These are phyloP conservation scores for Dasysyrphus albostriatus DNA, from an alignment of 2,888 invertebrate species.

Conservation along the genomic window DNA sequence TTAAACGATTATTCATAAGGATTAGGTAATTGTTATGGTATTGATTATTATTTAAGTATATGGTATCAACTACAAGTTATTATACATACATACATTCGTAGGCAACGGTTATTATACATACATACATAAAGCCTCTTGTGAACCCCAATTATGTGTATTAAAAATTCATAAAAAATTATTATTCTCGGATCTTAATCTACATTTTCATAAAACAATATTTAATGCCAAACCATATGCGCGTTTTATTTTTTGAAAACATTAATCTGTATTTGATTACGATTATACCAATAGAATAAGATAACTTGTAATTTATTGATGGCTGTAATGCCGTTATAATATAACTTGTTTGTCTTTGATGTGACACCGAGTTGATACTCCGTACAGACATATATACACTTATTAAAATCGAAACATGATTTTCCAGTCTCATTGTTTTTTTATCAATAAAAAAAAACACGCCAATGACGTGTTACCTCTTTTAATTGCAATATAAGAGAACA, in stretches of 20 bases:
- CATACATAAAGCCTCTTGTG: too few relatives aligned
- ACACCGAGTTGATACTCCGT: neutral
- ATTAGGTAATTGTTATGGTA: too few relatives aligned
- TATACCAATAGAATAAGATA: neutral
- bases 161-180: too few relatives aligned
- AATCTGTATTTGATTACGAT: neutral
- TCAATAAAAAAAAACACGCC: neutral
- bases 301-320: neutral
- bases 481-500: neutral
- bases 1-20: too few relatives aligned
- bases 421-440: conserved; percentile 13
- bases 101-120: too few relatives aligned
- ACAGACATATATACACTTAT: neutral
- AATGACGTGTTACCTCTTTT: neutral
- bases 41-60: too few relatives aligned
- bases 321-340: neutral
- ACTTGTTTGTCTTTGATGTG: neutral
- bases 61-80: too few relatives aligned
- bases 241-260: neutral
- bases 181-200: too few relatives aligned
- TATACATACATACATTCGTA: too few relatives aligned
- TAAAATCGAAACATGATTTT: conserved; percentile 16
- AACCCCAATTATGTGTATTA: too few relatives aligned
- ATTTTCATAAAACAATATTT: too few relatives aligned
- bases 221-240: neutral